A percentile compares a stretch with the other conserved stretches of the same genome.
Conservation (phyloP, 23 tunicate genomes). For the Trididemnum nubilum region DNA sequence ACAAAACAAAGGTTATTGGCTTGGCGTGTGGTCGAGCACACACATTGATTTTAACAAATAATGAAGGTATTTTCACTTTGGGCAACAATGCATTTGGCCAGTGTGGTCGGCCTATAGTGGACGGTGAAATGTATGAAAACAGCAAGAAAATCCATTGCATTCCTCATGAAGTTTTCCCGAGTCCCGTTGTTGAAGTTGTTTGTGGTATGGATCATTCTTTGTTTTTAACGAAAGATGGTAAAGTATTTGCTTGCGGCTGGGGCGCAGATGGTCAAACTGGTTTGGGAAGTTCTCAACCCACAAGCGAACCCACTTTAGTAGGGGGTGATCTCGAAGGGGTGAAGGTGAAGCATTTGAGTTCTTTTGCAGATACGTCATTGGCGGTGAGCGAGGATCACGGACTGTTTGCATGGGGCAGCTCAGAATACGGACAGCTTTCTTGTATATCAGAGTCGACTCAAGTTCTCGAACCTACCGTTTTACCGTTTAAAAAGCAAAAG, state of each 20-base stretch:
- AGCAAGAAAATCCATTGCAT: constrained; percentile 62
- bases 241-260: constrained; percentile 91
- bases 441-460: constrained; percentile 76
- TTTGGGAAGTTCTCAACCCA: constrained; percentile 36
- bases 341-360: constrained; percentile 33
- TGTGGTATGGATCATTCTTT: constrained; percentile 96
- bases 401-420: constrained; percentile 94
- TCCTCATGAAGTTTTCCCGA: constrained; percentile 49
- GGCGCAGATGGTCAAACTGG: constrained; percentile 97
- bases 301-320: constrained; percentile 41
- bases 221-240: constrained; percentile 66
- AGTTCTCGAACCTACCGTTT: constrained; percentile 37
- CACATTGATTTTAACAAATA: constrained; percentile 70
- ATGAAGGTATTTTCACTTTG: constrained; percentile 67
- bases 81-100: constrained; percentile 93
- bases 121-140: constrained; percentile 78
- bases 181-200: constrained; percentile 52
- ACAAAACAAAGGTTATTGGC: constrained; percentile 56
- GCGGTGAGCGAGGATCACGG: constrained; percentile 67
- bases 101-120: constrained; percentile 78
- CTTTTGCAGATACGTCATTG: constrained; percentile 76
- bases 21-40: constrained; percentile 91
- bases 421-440: constrained; percentile 79
- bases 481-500: constrained; percentile 51
- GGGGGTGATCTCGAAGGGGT: constrained; percentile 77